These are phyloP conservation scores for Oedothorax gibbosus DNA, from an alignment of 1,140 invertebrate genomes.

Conservation along the genomic window DNA sequence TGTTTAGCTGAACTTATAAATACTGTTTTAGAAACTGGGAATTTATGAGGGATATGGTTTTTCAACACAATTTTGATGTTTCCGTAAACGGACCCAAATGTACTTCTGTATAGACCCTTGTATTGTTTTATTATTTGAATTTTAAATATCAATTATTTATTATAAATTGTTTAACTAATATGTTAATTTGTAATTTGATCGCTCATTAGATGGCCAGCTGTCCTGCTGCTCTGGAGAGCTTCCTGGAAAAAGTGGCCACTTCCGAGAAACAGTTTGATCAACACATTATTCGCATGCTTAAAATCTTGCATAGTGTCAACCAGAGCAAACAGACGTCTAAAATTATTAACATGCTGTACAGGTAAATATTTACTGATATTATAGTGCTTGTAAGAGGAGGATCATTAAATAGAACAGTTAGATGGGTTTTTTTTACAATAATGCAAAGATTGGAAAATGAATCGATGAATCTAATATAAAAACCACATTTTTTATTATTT, in stretches of 20 bases:
- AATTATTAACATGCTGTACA: conserved; percentile 53
- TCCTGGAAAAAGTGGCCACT: conserved; percentile 32
- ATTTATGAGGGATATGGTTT: too few relatives aligned
- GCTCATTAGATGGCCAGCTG: conserved; percentile 27
- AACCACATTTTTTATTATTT: too few relatives aligned
- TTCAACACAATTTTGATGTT: too few relatives aligned
- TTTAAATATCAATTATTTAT: too few relatives aligned
- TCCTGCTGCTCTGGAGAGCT: conserved; percentile 37
- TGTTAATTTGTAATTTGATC: background rate
- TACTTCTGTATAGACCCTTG: too few relatives aligned
- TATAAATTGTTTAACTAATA: too few relatives aligned
- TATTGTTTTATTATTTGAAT: too few relatives aligned
- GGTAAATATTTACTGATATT: conserved; percentile 19
- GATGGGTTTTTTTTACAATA: background rate
- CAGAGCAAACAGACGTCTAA: conserved; percentile 52
- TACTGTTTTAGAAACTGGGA: too few relatives aligned
- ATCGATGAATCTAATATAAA: background rate
- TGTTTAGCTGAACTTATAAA: too few relatives aligned
- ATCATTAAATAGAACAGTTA: background rate
- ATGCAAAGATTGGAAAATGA: background rate
- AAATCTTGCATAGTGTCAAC: conserved; percentile 51
- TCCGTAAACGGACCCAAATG: too few relatives aligned
- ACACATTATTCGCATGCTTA: conserved; percentile 43
- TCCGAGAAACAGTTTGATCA: conserved; percentile 48
- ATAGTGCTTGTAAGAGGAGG: too few relatives aligned